Conservation (phyloP, 1,140 invertebrate species). For the Cotesia typhae region DNA sequence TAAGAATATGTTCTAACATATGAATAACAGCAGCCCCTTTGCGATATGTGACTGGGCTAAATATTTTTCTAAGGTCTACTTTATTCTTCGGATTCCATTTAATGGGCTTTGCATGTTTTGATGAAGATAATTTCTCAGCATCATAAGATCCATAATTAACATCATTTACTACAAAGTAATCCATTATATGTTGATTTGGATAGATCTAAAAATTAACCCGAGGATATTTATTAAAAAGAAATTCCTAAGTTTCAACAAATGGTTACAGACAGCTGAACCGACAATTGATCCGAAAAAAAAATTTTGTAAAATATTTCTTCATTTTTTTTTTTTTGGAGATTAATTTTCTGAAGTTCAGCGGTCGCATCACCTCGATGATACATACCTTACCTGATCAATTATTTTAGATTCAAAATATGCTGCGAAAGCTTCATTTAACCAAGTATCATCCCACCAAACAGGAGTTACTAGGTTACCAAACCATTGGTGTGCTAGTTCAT, state of each 20-base stretch:
- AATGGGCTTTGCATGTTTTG: background rate
- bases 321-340: too few relatives aligned
- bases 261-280: background rate
- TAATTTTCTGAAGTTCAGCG: too few relatives aligned
- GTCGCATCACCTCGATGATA: too few relatives aligned
- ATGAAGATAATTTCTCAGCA: background rate
- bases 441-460: slow-evolving; percentile 63
- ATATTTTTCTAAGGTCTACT: slow-evolving; percentile 76
- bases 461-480: slow-evolving; percentile 41
- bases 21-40: slow-evolving; percentile 63
- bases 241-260: background rate
- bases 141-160: background rate
- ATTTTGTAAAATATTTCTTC: background rate
- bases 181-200: slow-evolving; percentile 12
- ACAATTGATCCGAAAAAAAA: background rate
- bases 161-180: slow-evolving; percentile 1
- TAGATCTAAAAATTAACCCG: background rate
- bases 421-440: slow-evolving; percentile 70
- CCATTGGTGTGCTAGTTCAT: slow-evolving; percentile 67
- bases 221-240: background rate
- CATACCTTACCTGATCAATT: background rate
- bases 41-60: slow-evolving; percentile 82
- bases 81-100: slow-evolving; percentile 72
- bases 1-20: slow-evolving; percentile 65
- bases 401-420: slow-evolving; percentile 52